Conservation (phyloP, 2,113 vertebrate genomes). For the Agelaius phoeniceus region DNA sequence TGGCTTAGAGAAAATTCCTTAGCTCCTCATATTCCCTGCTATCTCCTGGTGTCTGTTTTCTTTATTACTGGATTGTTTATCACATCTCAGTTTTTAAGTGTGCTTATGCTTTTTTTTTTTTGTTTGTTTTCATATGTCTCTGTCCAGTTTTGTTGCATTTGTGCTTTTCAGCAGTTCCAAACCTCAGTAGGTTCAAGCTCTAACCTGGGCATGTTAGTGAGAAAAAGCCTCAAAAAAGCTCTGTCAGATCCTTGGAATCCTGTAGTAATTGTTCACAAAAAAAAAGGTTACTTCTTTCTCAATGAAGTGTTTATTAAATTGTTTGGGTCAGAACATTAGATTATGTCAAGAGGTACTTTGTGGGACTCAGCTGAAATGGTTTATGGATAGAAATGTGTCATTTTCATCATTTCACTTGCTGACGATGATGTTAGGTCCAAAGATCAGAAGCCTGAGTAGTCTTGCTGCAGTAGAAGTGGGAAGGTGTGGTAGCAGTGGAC, state of each 20-base stretch:
- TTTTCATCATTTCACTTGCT: neutral
- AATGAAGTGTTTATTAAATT: neutral
- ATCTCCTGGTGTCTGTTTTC: neutral
- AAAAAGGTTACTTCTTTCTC: neutral
- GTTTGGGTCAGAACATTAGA: neutral
- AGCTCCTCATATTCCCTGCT: rapidly evolving
- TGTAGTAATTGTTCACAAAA: neutral
- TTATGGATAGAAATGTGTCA: neutral
- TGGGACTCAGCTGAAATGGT: neutral
- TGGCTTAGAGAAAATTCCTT: neutral
- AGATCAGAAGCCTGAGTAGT: neutral
- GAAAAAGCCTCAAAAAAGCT: neutral
- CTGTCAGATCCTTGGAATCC: neutral
- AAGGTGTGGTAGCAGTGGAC: neutral
- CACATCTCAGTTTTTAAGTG: neutral
- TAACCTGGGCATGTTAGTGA: neutral
- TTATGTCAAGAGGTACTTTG: neutral
- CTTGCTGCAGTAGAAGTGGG: neutral
- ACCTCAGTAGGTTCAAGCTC: neutral
- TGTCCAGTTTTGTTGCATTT: neutral
- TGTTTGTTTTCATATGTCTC: neutral
- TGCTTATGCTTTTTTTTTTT: rapidly evolving
- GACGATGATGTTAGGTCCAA: rapidly evolving
- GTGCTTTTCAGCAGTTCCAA: neutral
- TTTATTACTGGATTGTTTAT: neutral